These are phyloP conservation scores for Falco naumanni DNA, from an alignment of 2,797 vertebrate genomes.

Conservation along the genomic window DNA sequence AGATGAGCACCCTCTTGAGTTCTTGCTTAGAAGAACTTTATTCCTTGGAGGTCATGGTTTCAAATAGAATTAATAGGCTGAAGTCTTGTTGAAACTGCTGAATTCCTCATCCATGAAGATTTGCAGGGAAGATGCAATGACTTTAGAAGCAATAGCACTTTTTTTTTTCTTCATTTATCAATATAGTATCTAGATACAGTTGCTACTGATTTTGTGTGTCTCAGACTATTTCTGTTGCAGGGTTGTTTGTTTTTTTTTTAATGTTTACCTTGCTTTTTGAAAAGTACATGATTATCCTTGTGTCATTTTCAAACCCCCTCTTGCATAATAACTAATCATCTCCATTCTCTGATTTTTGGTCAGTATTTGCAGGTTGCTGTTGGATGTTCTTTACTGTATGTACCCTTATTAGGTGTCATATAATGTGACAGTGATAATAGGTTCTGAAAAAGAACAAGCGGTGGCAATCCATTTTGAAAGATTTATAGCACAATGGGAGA, in stretches of 20 bases:
- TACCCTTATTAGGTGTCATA: not conserved
- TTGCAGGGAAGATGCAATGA: not conserved
- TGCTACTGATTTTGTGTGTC: not conserved
- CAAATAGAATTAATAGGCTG: not conserved
- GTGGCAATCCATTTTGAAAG: slow-evolving; percentile 32
- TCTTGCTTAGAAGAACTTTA: not conserved
- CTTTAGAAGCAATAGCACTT: not conserved
- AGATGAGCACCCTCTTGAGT: not conserved
- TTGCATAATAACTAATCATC: not conserved
- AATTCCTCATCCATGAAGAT: not conserved
- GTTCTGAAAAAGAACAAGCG: slow-evolving; percentile 13
- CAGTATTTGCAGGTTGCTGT: not conserved
- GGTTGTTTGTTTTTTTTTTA: not conserved
- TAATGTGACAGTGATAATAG: not conserved
- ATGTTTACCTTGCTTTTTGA: not conserved
- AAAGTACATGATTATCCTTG: not conserved
- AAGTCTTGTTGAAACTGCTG: not conserved
- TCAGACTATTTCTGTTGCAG: not conserved
- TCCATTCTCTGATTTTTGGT: not conserved
- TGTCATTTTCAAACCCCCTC: not conserved
- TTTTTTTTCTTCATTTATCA: not conserved
- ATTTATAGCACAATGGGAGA: slow-evolving; percentile 7
- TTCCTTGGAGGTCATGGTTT: not conserved
- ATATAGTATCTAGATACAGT: not conserved
- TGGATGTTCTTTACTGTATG: not conserved